Evolutionary conservation across 2,113 vertebrate species (phyloP), one percentile per base, ranked within the genome.

Genomic region (Ivindomyrus marchei): DNA sequence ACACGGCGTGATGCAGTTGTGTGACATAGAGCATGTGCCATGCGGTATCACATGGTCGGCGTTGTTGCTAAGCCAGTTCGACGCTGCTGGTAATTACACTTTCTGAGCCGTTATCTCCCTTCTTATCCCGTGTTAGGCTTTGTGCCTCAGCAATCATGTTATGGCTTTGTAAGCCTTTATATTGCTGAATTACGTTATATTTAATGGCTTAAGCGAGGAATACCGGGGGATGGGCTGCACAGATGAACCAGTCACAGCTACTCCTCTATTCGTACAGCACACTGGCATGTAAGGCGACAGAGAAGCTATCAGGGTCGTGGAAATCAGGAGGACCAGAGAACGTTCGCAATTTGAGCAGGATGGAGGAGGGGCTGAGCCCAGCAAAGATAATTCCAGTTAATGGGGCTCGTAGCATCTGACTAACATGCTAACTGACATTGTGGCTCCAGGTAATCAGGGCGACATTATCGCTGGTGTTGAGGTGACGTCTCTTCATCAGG

Each of bases 401-500:
- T 96, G 96, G 96, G 91, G 92, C 94, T 91, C 94, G 95, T 94
- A 92, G 93, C 92, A 94, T 94, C 92, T 92, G 93, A 88, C 94
- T 95, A 95, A 96, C 94, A 92, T 94, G 92, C 93, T 92, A 94
- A 94, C 94, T 94, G 94, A 94, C 94, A 92, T 58, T 94, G 91
- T 92, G 94, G 94, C 93, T 96, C 90, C 94, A 95, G 94, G 96
- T 97, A 97, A 97, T 97, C 96, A 97, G 94, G 93, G 93, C 95
- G 95, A 96, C 96, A 96, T 96, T 97, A 97, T 95, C 95, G 96
- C 95, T 91, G 92, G 92, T 92, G 94, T 94, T 95, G 94, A 97
- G 97, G 96, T 97, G 96, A 97, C 96, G 96, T 96, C 97, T 97
- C 96, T 94, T 97, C 97, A 97, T 97, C 96, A 97, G 96, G 96